Evolutionary conservation across 2,797 vertebrate genomes (phyloP).

Genomic region (Oreochromis mossambicus): DNA sequence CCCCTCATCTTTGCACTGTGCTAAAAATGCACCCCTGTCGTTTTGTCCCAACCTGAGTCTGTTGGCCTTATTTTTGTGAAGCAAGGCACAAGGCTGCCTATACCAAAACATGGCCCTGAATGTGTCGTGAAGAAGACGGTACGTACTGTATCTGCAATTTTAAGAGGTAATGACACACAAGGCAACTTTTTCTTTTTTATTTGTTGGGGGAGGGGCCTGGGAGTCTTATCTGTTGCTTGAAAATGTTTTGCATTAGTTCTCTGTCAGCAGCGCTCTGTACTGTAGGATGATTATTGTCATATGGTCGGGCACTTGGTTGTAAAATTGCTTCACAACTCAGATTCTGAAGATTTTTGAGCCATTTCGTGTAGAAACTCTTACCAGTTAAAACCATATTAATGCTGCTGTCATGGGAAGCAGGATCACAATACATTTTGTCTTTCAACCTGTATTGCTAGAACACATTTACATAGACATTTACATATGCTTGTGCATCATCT

Average conservation of each 20-base stretch:
- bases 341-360: background rate
- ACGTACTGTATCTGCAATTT: background rate
- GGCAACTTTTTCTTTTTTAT: conserved; percentile 24
- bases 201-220: background rate
- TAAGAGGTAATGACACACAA: conserved; percentile 32
- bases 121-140: background rate
- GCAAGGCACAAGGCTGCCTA: conserved; percentile 28
- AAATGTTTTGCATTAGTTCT: background rate
- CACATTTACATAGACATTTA: conserved; percentile 17
- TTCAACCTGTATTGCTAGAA: background rate
- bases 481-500: conserved; percentile 10
- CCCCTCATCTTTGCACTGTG: background rate
- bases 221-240: background rate
- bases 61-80: background rate
- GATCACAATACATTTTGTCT: background rate
- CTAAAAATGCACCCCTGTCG: background rate
- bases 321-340: background rate
- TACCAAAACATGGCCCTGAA: conserved; percentile 14
- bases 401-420: background rate
- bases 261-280: background rate
- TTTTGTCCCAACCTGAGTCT: conserved; percentile 52
- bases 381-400: background rate
- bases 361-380: background rate
- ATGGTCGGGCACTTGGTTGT: conserved; percentile 17
- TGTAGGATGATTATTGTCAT: background rate